Evolutionary conservation across 2,113 vertebrate genomes (phyloP).

Genomic region (Pavo muticus): DNA sequence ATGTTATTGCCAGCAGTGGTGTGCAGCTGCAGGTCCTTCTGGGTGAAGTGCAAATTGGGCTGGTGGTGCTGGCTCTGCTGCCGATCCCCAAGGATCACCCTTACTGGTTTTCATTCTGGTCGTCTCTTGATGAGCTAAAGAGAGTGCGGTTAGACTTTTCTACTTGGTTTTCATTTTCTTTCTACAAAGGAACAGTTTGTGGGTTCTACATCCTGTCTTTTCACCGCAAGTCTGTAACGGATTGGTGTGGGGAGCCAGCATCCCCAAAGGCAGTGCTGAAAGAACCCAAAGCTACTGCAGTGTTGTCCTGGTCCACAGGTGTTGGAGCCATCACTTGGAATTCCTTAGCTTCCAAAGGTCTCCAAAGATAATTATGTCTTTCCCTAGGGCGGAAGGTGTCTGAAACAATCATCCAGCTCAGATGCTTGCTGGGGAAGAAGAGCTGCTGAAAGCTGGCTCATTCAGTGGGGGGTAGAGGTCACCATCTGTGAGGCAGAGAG

Average conservation of each 20-base stretch:
- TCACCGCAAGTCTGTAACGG: slow-evolving; percentile 28
- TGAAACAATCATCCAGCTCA: neutral
- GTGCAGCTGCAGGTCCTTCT: neutral
- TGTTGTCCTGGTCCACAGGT: neutral
- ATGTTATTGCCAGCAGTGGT: neutral
- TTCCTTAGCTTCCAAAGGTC: neutral
- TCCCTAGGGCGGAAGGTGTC: neutral
- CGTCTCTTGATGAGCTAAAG: fast-evolving
- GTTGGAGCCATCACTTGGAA: neutral
- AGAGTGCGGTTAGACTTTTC: slow-evolving; percentile 40
- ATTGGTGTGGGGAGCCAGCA: neutral
- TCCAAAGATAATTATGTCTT: neutral
- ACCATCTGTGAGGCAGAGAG: neutral
- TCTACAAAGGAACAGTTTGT: slow-evolving; percentile 56
- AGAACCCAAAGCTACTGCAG: neutral
- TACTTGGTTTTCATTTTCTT: slow-evolving; percentile 65
- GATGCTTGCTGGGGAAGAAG: neutral
- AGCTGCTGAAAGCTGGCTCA: neutral
- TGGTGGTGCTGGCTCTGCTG: neutral
- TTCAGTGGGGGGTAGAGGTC: neutral
- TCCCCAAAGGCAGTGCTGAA: neutral
- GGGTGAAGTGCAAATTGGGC: neutral
- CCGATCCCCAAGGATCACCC: neutral
- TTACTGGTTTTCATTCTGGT: neutral
- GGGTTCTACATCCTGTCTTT: slow-evolving; percentile 48